These are phyloP conservation scores for Bagarius yarrelli DNA, from an alignment of 2,113 vertebrate genomes.

Conservation along the genomic window DNA sequence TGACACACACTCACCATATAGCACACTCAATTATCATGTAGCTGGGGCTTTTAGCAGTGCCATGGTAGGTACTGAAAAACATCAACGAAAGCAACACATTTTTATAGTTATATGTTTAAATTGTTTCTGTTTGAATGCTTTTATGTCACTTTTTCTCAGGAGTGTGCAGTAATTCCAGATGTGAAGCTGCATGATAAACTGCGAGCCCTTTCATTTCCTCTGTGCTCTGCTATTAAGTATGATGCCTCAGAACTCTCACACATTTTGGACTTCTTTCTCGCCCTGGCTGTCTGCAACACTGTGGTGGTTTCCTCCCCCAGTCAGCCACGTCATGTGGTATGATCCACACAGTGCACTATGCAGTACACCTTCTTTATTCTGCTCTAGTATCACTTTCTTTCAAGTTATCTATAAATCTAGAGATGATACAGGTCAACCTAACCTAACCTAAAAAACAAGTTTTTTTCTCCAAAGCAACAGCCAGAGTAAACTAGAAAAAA, in stretches of 20 bases:
- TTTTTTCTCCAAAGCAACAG: background rate
- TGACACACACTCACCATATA: conserved; percentile 55
- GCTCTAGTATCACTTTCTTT: background rate
- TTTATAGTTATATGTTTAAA: background rate
- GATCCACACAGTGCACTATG: background rate
- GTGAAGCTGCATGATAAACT: conserved; percentile 78
- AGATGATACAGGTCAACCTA: no score
- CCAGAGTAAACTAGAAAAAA: background rate
- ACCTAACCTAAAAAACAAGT: no score
- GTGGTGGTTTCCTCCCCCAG: conserved; percentile 87
- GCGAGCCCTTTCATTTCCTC: conserved; percentile 65
- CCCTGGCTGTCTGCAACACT: conserved; percentile 91
- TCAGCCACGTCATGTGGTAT: conserved; percentile 78
- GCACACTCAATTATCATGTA: conserved; percentile 47
- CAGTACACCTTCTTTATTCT: background rate
- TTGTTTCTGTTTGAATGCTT: no score
- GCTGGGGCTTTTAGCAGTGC: conserved; percentile 83
- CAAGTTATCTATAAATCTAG: background rate
- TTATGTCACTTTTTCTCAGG: no score
- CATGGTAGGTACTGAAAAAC: conserved; percentile 75
- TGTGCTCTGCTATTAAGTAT: conserved; percentile 34
- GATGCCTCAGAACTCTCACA: conserved; percentile 68
- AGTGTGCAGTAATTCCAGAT: conserved; percentile 86
- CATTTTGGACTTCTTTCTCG: conserved; percentile 90
- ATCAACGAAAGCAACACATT: background rate